Evolutionary conservation across 2,888 invertebrate genomes (phyloP), one percentile per base, ranked within the genome.

Genomic region (Maniola hyperantus): DNA sequence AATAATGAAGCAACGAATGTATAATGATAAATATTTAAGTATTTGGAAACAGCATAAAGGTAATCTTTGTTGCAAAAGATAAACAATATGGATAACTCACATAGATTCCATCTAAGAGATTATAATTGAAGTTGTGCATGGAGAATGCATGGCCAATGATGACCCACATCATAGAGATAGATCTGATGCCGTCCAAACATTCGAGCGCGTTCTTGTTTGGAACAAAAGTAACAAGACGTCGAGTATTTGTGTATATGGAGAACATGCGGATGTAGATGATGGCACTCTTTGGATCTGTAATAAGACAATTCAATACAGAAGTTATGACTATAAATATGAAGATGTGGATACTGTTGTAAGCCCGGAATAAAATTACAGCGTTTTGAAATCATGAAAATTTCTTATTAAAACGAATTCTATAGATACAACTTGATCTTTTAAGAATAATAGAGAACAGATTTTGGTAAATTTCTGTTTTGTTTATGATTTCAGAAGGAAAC

Each of bases 121-220:
- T 88, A 4, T 75, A 74, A 65, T 68, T 78, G 55, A 42, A 73
- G n/a, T 39, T 74, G 57, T 44, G 72, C 66, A 74, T 75, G 6
- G 72, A 66, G 51, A 82, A 87, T 0, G 85, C 80, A 59, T 93
- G 93, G 0, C 89, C 91, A 1, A 89, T 58, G 20, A 93, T 81
- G 46, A 93, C 87, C 93, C 93, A 93, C 74, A 88, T 78, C 84
- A 93, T 92, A 10, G 92, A 89, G 0, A 93, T 75, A 0, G 85
- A 76, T 65, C 92, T 81, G n/a, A 93, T 76, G 0, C 93, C 93
- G 64, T 92, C 87, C 48, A 93, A 71, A 73, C 93, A 93, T 46
- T 88, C 84, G 36, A 93, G 72, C 1, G 89, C 73, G 0, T 85
- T 84, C 0, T 87, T 75, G 7, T 79, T 76, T 0, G 83, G 76